phyloP scores from a whole-genome alignment of 2,113 vertebrate genomes.

The Eleginops maclovinus region DNA sequence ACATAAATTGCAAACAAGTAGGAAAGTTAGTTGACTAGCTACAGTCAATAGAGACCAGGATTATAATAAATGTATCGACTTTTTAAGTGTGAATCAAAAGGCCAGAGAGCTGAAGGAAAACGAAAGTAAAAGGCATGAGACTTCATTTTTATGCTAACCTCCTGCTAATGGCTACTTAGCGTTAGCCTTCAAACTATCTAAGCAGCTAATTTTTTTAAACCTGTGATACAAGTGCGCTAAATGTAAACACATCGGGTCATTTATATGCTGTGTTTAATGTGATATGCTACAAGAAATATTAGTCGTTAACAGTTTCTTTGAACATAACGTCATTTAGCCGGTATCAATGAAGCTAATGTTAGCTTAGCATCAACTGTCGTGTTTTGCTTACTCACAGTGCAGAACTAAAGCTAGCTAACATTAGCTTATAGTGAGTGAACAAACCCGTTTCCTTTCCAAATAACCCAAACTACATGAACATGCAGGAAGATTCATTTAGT shows the following conservation, averaged over 20 bases:
- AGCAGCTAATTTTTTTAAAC: no score
- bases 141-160: conserved; percentile 29
- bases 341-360: conserved; percentile 14
- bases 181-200: conserved; percentile 2
- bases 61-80: no score
- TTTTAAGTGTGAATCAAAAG: neutral
- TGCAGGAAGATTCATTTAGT: accelerated
- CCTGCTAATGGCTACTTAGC: conserved; percentile 11
- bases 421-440: conserved; percentile 6
- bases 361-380: conserved; percentile 25
- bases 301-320: neutral
- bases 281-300: accelerated
- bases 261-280: neutral
- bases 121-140: conserved; percentile 64
- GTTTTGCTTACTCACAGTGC: conserved; percentile 83
- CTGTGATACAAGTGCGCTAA: neutral
- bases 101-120: conserved; percentile 19
- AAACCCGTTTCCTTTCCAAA: neutral
- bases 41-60: neutral
- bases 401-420: conserved; percentile 47
- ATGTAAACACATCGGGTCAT: accelerated
- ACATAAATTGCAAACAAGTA: neutral
- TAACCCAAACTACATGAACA: neutral
- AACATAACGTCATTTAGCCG: neutral
- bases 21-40: accelerated